These are phyloP conservation scores for Catostomus latipinnis DNA, from an alignment of 2,797 vertebrate genomes.

Conservation along the genomic window DNA sequence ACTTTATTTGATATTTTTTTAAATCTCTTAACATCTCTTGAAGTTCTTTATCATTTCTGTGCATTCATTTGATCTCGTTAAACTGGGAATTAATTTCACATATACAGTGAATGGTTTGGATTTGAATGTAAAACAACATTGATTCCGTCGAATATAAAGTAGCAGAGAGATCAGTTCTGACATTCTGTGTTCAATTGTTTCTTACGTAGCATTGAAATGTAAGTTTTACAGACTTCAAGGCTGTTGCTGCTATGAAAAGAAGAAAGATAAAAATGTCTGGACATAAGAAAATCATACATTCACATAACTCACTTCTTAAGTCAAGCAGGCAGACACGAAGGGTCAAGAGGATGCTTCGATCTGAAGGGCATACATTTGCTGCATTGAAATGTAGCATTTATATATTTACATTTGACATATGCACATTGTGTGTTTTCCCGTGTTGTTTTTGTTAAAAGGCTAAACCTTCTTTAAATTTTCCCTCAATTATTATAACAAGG, in stretches of 20 bases:
- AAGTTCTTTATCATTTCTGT: too few species aligned
- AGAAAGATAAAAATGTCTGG: neutral
- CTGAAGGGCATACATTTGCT: too few species aligned
- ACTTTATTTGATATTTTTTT: too few species aligned
- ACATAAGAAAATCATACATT: conserved; percentile 1
- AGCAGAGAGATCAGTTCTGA: neutral
- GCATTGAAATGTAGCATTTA: neutral
- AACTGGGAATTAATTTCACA: neutral
- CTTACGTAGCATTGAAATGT: neutral
- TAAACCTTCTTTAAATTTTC: neutral
- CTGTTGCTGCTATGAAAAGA: neutral
- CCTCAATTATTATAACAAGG: neutral
- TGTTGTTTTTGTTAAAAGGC: neutral
- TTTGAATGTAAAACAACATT: neutral
- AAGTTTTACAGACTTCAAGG: conserved; percentile 14
- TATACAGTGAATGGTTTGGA: neutral
- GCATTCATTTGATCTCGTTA: neutral
- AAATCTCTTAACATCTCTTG: too few species aligned
- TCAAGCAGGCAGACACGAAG: conserved; percentile 6
- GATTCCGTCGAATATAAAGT: neutral
- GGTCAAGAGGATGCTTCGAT: neutral
- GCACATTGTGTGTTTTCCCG: too few species aligned
- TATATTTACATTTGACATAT: neutral
- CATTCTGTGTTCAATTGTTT: neutral
- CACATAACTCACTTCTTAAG: conserved; percentile 10